These are phyloP conservation scores for Zophobas atratus DNA, from an alignment of 1,140 invertebrate species.

Conservation along the genomic window DNA sequence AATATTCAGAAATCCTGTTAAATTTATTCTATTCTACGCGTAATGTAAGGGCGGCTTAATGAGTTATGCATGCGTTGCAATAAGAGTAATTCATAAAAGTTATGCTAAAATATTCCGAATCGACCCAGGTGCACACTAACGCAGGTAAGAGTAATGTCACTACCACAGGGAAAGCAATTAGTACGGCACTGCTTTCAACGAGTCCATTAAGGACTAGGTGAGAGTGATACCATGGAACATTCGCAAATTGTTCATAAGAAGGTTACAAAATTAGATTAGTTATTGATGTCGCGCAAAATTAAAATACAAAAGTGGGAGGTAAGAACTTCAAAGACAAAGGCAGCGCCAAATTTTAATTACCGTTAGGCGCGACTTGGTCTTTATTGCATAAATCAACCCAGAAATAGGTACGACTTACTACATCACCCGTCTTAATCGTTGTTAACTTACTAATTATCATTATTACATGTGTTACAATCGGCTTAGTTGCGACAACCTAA, in stretches of 20 bases:
- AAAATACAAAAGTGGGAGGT: too few relatives aligned
- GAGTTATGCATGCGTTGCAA: conserved; percentile 42
- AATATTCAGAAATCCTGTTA: conserved; percentile 45
- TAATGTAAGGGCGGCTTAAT: conserved; percentile 29
- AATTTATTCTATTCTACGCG: conserved; percentile 38
- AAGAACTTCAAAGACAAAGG: too few relatives aligned
- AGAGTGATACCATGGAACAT: conserved; percentile 12
- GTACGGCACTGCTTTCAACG: conserved; percentile 29
- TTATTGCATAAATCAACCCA: too few relatives aligned
- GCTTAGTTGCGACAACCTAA: too few relatives aligned
- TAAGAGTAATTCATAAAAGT: conserved; percentile 39
- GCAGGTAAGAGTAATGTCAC: conserved; percentile 26
- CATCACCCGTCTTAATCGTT: too few relatives aligned
- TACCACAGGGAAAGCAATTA: conserved; percentile 30
- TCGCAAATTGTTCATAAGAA: conserved; percentile 9
- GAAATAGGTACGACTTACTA: too few relatives aligned
- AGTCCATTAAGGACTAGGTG: conserved; percentile 14
- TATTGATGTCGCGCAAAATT: background rate
- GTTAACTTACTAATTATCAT: too few relatives aligned
- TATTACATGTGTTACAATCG: too few relatives aligned
- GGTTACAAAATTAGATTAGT: conserved; percentile 1
- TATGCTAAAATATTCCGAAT: conserved; percentile 41
- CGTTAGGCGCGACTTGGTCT: too few relatives aligned
- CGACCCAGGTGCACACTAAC: conserved; percentile 33
- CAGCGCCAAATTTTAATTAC: too few relatives aligned